phyloP scores from a whole-genome alignment of 1,140 invertebrate genomes.

The Apis mellifera region DNA sequence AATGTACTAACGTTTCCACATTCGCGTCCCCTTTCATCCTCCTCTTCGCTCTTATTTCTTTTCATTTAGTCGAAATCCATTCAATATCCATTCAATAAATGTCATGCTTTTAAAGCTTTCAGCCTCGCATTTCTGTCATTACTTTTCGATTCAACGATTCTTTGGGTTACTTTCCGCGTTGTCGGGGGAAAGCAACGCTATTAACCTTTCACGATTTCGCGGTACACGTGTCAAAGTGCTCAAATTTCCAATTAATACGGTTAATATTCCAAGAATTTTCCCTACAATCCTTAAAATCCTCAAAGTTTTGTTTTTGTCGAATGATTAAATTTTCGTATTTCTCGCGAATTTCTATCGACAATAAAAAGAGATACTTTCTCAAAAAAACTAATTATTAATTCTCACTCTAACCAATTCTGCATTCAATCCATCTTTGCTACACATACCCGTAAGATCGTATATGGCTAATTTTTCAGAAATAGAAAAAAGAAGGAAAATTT shows the following conservation, averaged over 20 bases:
- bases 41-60: not conserved
- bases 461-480: not conserved
- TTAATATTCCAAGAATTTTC: not conserved
- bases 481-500: not conserved
- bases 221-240: not conserved
- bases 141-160: not conserved
- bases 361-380: too few relatives aligned
- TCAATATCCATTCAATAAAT: not conserved
- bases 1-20: not conserved
- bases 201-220: not conserved
- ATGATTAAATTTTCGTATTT: too few relatives aligned
- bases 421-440: too few relatives aligned
- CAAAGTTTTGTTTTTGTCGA: too few relatives aligned
- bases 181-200: not conserved
- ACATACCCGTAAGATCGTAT: too few relatives aligned
- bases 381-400: too few relatives aligned
- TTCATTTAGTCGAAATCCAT: not conserved
- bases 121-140: not conserved
- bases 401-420: too few relatives aligned
- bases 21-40: not conserved
- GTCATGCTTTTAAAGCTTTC: conserved; percentile 10
- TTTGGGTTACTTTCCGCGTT: not conserved
- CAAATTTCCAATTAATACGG: not conserved
- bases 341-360: too few relatives aligned
- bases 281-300: too few relatives aligned